A percentile compares a stretch with the other conserved stretches of the same genome.
Conservation (phyloP, 1,140 invertebrate genomes). For the Dysdera silvatica region DNA sequence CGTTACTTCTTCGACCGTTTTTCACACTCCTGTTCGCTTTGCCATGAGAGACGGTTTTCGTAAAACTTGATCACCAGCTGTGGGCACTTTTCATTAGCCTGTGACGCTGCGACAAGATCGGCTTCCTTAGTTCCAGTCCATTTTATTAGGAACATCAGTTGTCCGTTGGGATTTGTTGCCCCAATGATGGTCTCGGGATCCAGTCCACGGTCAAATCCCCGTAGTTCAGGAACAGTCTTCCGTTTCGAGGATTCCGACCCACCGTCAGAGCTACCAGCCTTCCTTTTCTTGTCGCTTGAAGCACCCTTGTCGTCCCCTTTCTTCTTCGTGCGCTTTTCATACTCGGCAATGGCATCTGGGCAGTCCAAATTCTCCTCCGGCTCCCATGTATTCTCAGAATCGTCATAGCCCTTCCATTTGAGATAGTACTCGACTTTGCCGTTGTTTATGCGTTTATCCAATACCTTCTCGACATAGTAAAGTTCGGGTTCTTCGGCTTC, state of each 20-base stretch:
- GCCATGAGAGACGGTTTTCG: constrained; percentile 86
- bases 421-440: constrained; percentile 49
- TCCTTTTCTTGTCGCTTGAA: no score
- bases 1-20: no score
- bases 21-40: no score
- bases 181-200: constrained; percentile 90
- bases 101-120: constrained; percentile 80
- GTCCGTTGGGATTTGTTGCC: constrained; percentile 86
- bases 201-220: constrained; percentile 78
- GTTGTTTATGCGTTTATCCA: constrained; percentile 44
- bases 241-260: no score
- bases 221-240: no score
- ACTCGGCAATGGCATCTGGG: no score
- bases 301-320: no score
- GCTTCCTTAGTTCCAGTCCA: constrained; percentile 94
- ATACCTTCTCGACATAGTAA: constrained; percentile 49
- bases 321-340: no score
- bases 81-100: constrained; percentile 83
- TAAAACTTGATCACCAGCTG: constrained; percentile 88
- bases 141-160: constrained; percentile 94
- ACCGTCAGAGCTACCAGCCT: no score
- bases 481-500: constrained; percentile 42
- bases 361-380: no score
- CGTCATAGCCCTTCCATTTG: constrained; percentile 52
- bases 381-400: no score